A percentile compares a stretch with the other conserved stretches of the same genome.
Conservation (phyloP, 2,888 invertebrate species). For the Nysson spinosus region DNA sequence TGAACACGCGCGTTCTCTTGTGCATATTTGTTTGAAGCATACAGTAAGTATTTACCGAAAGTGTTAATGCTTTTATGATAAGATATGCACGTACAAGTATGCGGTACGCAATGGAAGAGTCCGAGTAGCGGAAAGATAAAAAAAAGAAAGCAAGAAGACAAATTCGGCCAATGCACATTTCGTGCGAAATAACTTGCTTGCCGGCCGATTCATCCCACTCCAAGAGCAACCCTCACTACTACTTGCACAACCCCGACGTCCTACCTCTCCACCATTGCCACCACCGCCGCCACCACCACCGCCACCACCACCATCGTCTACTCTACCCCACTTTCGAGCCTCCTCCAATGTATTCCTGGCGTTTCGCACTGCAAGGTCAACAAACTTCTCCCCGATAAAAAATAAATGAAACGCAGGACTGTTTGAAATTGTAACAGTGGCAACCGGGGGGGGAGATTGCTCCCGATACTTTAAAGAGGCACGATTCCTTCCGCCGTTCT, state of each 20-base stretch:
- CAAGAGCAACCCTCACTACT: slow-evolving; percentile 40
- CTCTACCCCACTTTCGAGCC: slow-evolving; percentile 66
- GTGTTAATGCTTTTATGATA: background rate
- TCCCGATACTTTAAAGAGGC: slow-evolving; percentile 62
- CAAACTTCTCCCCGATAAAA: slow-evolving; percentile 69
- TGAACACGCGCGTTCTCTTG: too few relatives aligned
- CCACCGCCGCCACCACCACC: slow-evolving; percentile 15
- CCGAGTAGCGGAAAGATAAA: background rate
- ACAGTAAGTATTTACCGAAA: too few relatives aligned
- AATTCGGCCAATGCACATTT: slow-evolving; percentile 62
- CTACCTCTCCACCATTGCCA: slow-evolving; percentile 26
- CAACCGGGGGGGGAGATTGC: slow-evolving; percentile 55
- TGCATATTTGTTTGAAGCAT: too few relatives aligned
- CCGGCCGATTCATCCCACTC: slow-evolving; percentile 60
- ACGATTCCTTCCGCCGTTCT: slow-evolving; percentile 48
- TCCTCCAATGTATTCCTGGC: slow-evolving; percentile 66
- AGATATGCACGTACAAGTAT: background rate
- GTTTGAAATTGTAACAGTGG: slow-evolving; percentile 68
- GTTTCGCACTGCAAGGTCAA: slow-evolving; percentile 70
- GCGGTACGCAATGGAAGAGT: background rate
- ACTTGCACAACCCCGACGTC: slow-evolving; percentile 34
- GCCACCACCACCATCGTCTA: slow-evolving; percentile 48
- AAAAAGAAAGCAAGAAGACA: slow-evolving; percentile 36
- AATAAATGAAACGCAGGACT: slow-evolving; percentile 65
- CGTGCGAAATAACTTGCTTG: slow-evolving; percentile 63